Base-by-base conservation (phyloP, 2,797 vertebrate genomes). In the Hoplostethus mediterraneus region DNA sequence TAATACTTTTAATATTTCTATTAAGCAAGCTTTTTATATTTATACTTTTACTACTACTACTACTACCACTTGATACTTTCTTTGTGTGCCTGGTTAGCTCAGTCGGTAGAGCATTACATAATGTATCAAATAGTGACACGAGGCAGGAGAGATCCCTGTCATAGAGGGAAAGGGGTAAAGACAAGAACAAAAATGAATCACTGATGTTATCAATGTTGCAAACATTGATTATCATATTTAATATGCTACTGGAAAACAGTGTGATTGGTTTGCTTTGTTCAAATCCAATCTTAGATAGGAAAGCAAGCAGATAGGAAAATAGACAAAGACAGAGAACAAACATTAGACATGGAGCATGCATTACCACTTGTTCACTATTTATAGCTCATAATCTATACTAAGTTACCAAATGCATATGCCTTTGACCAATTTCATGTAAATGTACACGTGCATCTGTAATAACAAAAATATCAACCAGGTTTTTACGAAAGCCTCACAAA, bases 31-130 rank as follows among this genome's bases (percentile, higher is more conserved):
- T 28, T 28, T 28, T 28, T 28, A 28, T 28, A 28, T 2, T 28
- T 28, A 2, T 28, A 28, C 3, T 28, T 2, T 2, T 28, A 28
- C 28, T 28, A 28, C 28, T 28, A 28, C 28, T 28, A 28, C 28
- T 28, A 28, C 28, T 28, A 28, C 2, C 3, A 28, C 28, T 28
- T 28, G 28, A 28, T 3, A 28, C 28, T 28, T 28, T 28, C 3
- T 28, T 28, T 28, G 28, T 28, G 28, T 21, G 28, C 3, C 2
- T 28, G 28, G 28, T 28, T 81, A 84, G 82, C 82, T 84, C 82
- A 79, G 72, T 84, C 79, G 72, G 82, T 84, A 84, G 79, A 84
- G 82, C 79, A 81, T 63, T 7, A 67, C 7, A 21, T 63, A 9
- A 67, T 51, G 25, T 51, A 57, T 36, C 60, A 63, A 33, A 0